Evolutionary conservation across 2,888 invertebrate genomes (phyloP), one percentile per base, ranked within the genome.

Genomic region (Idaea biselata): DNA sequence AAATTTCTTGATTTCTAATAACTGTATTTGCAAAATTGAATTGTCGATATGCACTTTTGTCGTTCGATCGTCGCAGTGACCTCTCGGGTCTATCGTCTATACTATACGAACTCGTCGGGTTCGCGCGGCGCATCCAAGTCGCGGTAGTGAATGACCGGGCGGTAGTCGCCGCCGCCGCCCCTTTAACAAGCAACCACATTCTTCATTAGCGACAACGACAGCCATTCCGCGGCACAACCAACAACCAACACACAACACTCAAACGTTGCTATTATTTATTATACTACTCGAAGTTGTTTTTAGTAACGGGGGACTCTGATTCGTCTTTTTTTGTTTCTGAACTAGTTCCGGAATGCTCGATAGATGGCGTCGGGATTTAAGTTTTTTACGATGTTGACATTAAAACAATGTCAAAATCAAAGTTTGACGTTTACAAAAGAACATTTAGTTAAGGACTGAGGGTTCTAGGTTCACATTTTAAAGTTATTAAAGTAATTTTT

Each of bases 111-210:
- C 89, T 97, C 97, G 89, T 97, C 97, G 72, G 97, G 97, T 90
- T 97, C 97, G 87, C 97, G 95, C 70, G 97, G 97, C 74, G 97
- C 97, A 90, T 98, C 98, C 93, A 98, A 94, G 93, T 98, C 98
- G 86, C 97, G 94, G 93, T 98, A 98, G 93, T 97, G 97, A 86
- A 97, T 97, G 83, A 97, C 95, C 79, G 97, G 96, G 82, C 97
- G 95, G 93, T 96, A 96, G 87, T 97, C 97, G 80, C 94, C 94
- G 83, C 94, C 95, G 82, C 94, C 94, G 84, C 94, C 94, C 92
- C 96, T 96, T 94, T 89, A 95, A 95, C 91, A 94, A 94, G 83
- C 80, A 88, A 89, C 78, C 79, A 82, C 65, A 78, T 65, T 66
- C 71, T 25, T 71, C 64, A 69, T 82, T 78, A 82, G 69, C 64